These are phyloP conservation scores for Stenotaenia linearis DNA, from an alignment of 2,888 invertebrate genomes.

Conservation along the genomic window DNA sequence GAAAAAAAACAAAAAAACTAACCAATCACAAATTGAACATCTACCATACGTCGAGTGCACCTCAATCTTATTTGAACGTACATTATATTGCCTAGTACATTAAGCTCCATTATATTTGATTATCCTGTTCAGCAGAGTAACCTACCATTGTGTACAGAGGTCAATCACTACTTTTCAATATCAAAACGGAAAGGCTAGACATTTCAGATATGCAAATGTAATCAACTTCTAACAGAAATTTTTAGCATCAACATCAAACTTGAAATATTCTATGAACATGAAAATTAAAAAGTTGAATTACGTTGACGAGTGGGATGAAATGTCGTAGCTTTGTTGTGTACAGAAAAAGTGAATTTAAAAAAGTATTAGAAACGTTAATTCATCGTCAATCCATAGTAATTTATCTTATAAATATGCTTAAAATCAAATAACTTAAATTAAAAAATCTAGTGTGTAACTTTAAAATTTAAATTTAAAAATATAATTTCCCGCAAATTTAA, in stretches of 20 bases:
- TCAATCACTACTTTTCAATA: background rate
- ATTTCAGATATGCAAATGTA: background rate
- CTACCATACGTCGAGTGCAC: background rate
- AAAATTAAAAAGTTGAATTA: no score
- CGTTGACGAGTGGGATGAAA: no score
- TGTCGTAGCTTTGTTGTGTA: no score
- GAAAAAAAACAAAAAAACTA: background rate
- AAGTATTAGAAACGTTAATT: no score
- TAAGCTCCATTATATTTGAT: conserved; percentile 13
- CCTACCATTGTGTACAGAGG: background rate
- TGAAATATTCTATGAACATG: background rate
- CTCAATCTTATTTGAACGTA: background rate
- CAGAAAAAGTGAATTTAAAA: no score
- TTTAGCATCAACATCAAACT: background rate
- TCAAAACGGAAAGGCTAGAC: background rate
- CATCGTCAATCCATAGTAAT: no score
- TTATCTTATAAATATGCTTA: no score
- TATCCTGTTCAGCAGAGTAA: background rate
- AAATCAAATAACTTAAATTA: no score
- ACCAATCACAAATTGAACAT: background rate
- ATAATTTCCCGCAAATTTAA: no score
- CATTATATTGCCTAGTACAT: background rate
- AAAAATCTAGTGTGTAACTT: no score
- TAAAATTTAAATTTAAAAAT: no score
- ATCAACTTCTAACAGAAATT: background rate